Evolutionary conservation across 1,140 invertebrate genomes (phyloP), one percentile per base, ranked within the genome.

Genomic region (Drosophila chauvacae): DNA sequence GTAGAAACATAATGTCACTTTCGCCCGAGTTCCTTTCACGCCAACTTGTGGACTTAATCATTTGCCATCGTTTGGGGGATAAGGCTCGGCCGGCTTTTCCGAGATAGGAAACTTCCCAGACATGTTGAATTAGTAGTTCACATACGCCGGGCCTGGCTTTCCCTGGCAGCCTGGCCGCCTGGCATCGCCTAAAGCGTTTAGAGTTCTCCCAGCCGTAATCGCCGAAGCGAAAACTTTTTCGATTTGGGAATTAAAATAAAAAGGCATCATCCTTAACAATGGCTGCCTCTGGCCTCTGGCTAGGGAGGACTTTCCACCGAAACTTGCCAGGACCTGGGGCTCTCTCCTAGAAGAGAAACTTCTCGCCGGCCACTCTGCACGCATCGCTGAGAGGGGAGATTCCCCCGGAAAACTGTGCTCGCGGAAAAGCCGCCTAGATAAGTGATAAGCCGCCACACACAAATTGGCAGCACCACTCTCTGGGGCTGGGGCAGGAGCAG

Each of bases 211-310:
- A 39, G 71, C 56, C 80, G 80, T 86, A 86, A 86, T 86, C 82
- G 82, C 75, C 63, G 72, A 59, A 41, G 65, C 53, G 58, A 83
- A 56, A 87, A 87, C 84, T 87, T 87, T 87, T 87, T 87, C 83
- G 83, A 87, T 87, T 87, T 87, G 83, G 83, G 83, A 87, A 87
- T 87, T 87, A 87, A 87, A 87, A 82, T 87, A 87, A 82, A 86
- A 66, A 75, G 53, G 47, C 56, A 77, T 71, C 69, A 75, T 48
- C 39, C 61, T 44, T 50, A 68, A 66, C 50, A 76, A 66, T 66
- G 64, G 57, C 53, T 56, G 39, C 14, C 65, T 56, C 28, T 30
- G 62, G 50, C 77, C 71, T 20, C 51, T 44, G 75, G 75, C 75
- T 48, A 71, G 23, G 20, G 39, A 20, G 50, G 44, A 37, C 58